These are phyloP conservation scores for Eilema caniola DNA, from an alignment of 2,888 invertebrate genomes.

Conservation along the genomic window DNA sequence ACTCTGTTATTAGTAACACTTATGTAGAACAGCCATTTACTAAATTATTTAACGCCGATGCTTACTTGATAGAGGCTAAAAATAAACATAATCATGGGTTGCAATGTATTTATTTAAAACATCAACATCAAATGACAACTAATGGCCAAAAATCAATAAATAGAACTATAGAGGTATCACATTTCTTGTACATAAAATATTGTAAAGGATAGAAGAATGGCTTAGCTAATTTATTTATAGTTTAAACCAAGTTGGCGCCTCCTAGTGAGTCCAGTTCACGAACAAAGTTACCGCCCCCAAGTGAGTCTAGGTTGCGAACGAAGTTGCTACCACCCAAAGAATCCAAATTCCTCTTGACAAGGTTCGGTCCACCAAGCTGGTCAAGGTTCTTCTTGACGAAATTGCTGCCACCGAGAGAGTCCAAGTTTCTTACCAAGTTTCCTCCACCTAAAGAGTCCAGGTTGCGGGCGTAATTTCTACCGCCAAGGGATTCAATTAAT, in stretches of 20 bases:
- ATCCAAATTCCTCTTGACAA: conserved; percentile 76
- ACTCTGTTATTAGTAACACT: neutral
- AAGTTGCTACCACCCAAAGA: conserved; percentile 79
- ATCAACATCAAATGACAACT: conserved; percentile 55
- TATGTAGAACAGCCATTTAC: neutral
- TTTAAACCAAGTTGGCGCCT: conserved; percentile 76
- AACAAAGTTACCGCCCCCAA: conserved; percentile 84
- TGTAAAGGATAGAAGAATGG: conserved; percentile 34
- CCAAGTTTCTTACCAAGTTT: conserved; percentile 79
- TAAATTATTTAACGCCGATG: neutral
- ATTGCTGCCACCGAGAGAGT: conserved; percentile 76
- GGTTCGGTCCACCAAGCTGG: conserved; percentile 77
- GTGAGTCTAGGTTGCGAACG: conserved; percentile 79
- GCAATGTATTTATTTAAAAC: conserved; percentile 66
- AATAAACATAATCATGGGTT: conserved; percentile 40
- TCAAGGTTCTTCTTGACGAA: conserved; percentile 80
- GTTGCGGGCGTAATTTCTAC: conserved; percentile 77
- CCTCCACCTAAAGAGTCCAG: conserved; percentile 84
- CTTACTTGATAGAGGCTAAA: neutral
- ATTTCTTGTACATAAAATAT: conserved; percentile 59
- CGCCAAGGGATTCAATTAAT: conserved; percentile 68
- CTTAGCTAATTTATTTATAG: conserved; percentile 32
- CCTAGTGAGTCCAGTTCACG: conserved; percentile 74
- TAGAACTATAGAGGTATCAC: conserved; percentile 64
- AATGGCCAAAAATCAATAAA: conserved; percentile 54